These are phyloP conservation scores for Hippocampus guttulatus DNA, from an alignment of 2,113 vertebrate genomes.

Conservation along the genomic window DNA sequence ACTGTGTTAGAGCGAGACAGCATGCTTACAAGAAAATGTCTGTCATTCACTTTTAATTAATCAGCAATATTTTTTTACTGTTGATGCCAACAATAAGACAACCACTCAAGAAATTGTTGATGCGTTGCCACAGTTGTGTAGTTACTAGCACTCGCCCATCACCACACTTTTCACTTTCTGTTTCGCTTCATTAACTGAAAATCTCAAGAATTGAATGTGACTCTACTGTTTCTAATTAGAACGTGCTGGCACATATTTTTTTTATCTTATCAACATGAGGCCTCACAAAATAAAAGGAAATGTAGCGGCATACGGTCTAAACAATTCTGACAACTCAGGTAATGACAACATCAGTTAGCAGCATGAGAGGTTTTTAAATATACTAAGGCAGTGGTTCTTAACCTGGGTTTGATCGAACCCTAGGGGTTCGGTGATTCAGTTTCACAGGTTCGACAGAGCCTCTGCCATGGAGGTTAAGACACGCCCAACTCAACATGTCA, in stretches of 20 bases:
- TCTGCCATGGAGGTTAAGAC: too few relatives aligned
- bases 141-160: not conserved
- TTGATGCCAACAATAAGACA: too few relatives aligned
- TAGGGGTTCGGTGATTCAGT: too few relatives aligned
- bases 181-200: not conserved
- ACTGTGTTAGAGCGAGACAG: not conserved
- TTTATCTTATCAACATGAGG: not conserved
- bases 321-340: not conserved
- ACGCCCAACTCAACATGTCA: too few relatives aligned
- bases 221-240: constrained; percentile 3
- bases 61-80: too few relatives aligned
- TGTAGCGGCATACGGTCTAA: not conserved
- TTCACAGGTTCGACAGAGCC: too few relatives aligned
- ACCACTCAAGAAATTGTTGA: too few relatives aligned
- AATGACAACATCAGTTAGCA: not conserved
- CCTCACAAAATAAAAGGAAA: not conserved
- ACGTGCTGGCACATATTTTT: not conserved
- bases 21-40: not conserved
- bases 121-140: too few relatives aligned
- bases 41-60: not conserved
- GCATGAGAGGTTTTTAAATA: not conserved
- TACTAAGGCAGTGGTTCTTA: too few relatives aligned
- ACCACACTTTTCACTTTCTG: not conserved
- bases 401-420: too few relatives aligned
- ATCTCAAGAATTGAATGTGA: not conserved